A percentile compares a stretch with the other conserved stretches of the same genome.
phyloP scores from a whole-genome alignment of 2,113 vertebrate genomes.

The Chionomys nivalis region DNA sequence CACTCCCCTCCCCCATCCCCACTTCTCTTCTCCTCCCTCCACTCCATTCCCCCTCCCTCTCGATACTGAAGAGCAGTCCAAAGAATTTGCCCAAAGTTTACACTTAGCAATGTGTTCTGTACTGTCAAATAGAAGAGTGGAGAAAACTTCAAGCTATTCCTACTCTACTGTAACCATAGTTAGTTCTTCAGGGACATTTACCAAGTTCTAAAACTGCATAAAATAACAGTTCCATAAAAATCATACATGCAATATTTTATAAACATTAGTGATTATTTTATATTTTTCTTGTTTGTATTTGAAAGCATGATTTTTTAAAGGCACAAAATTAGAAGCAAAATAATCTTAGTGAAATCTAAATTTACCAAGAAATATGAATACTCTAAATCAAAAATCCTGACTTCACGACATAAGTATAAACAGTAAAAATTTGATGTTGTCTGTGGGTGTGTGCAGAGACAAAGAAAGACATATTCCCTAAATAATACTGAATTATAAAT shows the following conservation, averaged over 20 bases:
- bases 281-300: not conserved
- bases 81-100: not conserved
- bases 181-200: not conserved
- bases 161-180: not conserved
- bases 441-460: not conserved
- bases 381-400: not conserved
- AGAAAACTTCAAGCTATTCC: not conserved
- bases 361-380: not conserved
- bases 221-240: not conserved
- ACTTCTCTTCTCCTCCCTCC: too few species aligned
- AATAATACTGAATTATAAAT: conserved; percentile 46
- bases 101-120: not conserved
- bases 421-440: not conserved
- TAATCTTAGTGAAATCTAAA: not conserved
- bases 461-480: not conserved
- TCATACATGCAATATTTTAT: not conserved
- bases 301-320: conserved; percentile 14
- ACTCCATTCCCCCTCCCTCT: too few species aligned
- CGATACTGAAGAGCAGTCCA: too few species aligned
- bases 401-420: not conserved
- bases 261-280: not conserved
- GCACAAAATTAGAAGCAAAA: conserved; percentile 27
- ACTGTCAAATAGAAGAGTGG: not conserved
- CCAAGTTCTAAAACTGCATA: not conserved
- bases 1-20: too few species aligned